phyloP scores from a whole-genome alignment of 2,888 invertebrate genomes.

The Agriopis marginaria region DNA sequence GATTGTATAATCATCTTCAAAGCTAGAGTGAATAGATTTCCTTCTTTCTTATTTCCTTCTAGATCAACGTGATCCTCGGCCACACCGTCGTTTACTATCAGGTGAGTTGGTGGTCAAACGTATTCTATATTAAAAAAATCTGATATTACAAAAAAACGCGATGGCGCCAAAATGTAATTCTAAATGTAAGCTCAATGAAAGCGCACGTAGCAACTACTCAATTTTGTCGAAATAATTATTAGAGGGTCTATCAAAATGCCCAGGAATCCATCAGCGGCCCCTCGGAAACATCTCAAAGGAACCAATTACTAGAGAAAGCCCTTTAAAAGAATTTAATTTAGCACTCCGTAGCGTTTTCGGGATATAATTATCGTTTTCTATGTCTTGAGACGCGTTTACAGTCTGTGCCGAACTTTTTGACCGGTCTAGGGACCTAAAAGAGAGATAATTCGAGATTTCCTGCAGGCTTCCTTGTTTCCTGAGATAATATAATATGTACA shows the following conservation, averaged over 20 bases:
- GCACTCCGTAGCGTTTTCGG: slow-evolving; percentile 1
- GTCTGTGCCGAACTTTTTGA: background rate
- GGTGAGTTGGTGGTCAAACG: no score
- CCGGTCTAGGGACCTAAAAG: background rate
- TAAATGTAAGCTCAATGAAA: background rate
- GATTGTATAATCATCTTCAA: no score
- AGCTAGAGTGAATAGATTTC: no score
- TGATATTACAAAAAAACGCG: no score
- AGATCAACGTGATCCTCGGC: no score
- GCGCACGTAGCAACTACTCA: background rate
- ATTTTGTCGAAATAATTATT: slow-evolving; percentile 5
- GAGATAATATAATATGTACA: no score
- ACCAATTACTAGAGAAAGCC: slow-evolving; percentile 16
- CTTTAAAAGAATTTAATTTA: slow-evolving; percentile 21
- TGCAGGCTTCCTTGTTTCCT: no score
- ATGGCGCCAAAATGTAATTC: background rate
- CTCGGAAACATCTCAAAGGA: slow-evolving; percentile 9
- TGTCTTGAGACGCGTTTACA: background rate
- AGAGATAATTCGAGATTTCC: no score
- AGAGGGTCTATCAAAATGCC: background rate
- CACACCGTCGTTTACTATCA: no score
- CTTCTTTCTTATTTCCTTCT: no score
- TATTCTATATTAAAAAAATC: no score
- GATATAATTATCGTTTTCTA: slow-evolving; percentile 11
- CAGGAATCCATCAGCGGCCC: slow-evolving; percentile 10